Conservation (phyloP, 2,888 invertebrate species). For the Drosophila pseudotalamancana region DNA sequence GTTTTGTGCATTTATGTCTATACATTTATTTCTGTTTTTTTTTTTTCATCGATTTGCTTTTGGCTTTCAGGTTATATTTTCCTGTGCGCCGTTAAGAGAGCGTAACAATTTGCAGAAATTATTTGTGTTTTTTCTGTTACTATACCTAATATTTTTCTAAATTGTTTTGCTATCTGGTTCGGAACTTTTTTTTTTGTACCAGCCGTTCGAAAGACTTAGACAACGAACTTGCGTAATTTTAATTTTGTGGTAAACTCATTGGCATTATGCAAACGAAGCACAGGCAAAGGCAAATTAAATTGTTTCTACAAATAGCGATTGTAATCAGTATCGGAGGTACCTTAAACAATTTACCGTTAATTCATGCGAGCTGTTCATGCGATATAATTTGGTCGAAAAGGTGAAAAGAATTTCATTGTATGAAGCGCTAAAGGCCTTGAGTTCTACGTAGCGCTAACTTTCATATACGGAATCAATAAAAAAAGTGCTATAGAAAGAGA, state of each 20-base stretch:
- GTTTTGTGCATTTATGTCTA: conserved; percentile 41
- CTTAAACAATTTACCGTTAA: conserved; percentile 66
- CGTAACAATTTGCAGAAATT: conserved; percentile 53
- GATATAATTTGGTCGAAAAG: conserved; percentile 43
- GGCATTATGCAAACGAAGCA: conserved; percentile 69
- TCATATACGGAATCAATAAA: conserved; percentile 30
- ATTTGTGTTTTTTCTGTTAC: conserved; percentile 19
- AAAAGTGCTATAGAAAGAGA: conserved; percentile 29
- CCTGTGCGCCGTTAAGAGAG: conserved; percentile 63
- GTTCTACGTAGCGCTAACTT: conserved; percentile 31
- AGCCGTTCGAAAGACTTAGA: conserved; percentile 55
- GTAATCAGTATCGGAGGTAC: conserved; percentile 44
- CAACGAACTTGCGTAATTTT: conserved; percentile 66
- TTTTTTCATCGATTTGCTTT: conserved; percentile 38
- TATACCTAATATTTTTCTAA: conserved; percentile 21
- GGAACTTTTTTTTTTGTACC: conserved; percentile 8
- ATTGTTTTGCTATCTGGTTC: conserved; percentile 22
- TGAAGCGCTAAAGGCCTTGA: conserved; percentile 59
- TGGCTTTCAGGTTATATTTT: conserved; percentile 31
- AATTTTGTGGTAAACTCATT: conserved; percentile 57
- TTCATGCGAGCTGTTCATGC: conserved; percentile 32
- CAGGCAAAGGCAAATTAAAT: conserved; percentile 61
- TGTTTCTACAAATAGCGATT: conserved; percentile 54
- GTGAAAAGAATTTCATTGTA: conserved; percentile 44
- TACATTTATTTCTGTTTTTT: conserved; percentile 11